Percentiles rank a stretch among this genome's conserved stretches.
phyloP scores from a whole-genome alignment of 2,113 vertebrate genomes.

The Malurus melanocephalus region DNA sequence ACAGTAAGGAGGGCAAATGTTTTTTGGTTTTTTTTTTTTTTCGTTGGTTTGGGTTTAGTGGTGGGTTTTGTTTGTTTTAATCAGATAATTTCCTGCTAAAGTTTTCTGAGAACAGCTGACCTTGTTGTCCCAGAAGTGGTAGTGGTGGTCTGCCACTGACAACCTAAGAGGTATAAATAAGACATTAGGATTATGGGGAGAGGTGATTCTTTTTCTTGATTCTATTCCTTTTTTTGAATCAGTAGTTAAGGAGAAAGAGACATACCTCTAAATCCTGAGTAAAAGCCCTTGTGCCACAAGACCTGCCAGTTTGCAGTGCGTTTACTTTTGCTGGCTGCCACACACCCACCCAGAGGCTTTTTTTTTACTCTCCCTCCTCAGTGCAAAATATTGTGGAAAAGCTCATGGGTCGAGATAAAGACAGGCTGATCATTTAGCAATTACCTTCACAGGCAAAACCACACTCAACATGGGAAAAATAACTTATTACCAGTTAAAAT shows the following conservation, averaged over 20 bases:
- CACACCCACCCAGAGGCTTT: not conserved
- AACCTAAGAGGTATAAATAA: not conserved
- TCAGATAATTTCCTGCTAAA: not conserved
- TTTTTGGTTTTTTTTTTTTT: not conserved
- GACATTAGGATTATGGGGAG: not conserved
- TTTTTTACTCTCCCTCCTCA: not conserved
- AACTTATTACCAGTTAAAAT: not conserved
- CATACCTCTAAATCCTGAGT: not conserved
- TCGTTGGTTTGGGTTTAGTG: not conserved
- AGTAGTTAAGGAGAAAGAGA: not conserved
- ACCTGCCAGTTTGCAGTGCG: not conserved
- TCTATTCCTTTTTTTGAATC: not conserved
- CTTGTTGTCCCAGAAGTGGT: not conserved
- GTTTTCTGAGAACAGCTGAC: not conserved
- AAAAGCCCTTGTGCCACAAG: not conserved
- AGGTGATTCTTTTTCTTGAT: not conserved
- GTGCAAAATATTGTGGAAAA: not conserved
- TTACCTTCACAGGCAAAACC: not conserved
- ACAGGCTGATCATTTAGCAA: not conserved
- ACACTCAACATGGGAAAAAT: not conserved
- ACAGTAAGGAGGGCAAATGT: not conserved
- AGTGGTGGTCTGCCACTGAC: not conserved
- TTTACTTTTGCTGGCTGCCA: not conserved
- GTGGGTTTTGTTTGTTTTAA: not conserved
- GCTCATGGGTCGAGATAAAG: not conserved